These are phyloP conservation scores for Ammodytes dubius DNA, from an alignment of 2,113 vertebrate species.

Conservation along the genomic window DNA sequence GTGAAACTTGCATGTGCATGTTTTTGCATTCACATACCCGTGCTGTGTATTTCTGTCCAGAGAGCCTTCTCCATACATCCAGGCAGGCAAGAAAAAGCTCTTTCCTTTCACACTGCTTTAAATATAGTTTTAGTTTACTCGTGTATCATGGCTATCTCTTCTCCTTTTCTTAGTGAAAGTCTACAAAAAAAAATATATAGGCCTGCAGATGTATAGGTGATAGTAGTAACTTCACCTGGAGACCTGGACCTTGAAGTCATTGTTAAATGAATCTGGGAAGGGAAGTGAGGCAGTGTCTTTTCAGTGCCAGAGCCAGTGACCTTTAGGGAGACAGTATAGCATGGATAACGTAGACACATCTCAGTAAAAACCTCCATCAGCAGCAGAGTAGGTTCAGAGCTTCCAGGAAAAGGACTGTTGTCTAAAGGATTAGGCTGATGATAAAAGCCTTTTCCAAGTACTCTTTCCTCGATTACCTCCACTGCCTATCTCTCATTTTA, in stretches of 20 bases:
- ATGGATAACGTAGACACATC: conserved; percentile 13
- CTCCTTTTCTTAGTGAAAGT: background rate
- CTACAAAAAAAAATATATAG: background rate
- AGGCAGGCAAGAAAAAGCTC: background rate
- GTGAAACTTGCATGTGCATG: background rate
- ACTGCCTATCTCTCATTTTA: conserved; percentile 36
- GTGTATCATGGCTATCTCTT: background rate
- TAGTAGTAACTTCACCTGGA: background rate
- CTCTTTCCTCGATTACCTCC: background rate
- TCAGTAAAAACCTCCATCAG: conserved; percentile 1
- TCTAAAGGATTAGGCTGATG: conserved; percentile 28
- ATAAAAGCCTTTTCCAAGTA: conserved; percentile 52
- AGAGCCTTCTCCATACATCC: background rate
- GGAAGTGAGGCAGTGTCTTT: background rate
- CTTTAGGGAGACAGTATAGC: background rate
- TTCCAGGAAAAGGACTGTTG: conserved; percentile 34
- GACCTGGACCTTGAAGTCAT: background rate
- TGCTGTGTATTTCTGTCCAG: background rate
- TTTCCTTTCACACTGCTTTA: background rate
- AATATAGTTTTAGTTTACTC: background rate
- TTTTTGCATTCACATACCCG: background rate
- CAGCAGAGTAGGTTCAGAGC: background rate
- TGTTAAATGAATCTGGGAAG: background rate
- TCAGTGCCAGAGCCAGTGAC: background rate
- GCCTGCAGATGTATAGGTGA: too few relatives aligned